phyloP scores from a whole-genome alignment of 37 sponge, comb jelly and placozoan species.

The Tethya wilhelma region DNA sequence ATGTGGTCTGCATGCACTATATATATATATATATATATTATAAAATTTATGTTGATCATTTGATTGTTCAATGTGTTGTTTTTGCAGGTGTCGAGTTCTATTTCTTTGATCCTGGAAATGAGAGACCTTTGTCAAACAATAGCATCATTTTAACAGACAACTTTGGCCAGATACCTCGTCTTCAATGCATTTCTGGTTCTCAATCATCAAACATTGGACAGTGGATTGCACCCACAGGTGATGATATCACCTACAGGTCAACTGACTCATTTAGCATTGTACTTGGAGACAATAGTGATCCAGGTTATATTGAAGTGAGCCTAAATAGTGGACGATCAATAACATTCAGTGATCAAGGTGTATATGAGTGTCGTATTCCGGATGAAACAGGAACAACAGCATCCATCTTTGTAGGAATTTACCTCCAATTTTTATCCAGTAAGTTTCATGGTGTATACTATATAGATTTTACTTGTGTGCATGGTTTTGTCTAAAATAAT shows the following conservation, averaged over 20 bases:
- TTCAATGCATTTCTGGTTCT: not conserved
- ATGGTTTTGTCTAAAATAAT: no score
- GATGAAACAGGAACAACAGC: not conserved
- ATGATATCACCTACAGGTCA: not conserved
- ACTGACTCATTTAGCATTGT: slow-evolving; percentile 1
- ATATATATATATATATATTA: not conserved
- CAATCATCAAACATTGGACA: slow-evolving; percentile 1
- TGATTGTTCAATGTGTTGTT: not conserved
- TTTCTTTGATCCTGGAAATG: slow-evolving; percentile 5
- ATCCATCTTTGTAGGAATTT: slow-evolving; percentile 6
- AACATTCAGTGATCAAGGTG: slow-evolving; percentile 1
- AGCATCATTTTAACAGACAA: not conserved
- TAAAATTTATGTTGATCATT: not conserved
- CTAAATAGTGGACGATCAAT: not conserved
- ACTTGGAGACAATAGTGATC: slow-evolving; percentile 4
- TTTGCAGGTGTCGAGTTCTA: slow-evolving; percentile 9
- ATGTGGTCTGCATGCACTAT: no score
- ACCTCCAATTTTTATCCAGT: slow-evolving; percentile 15
- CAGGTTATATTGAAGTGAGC: slow-evolving; percentile 11
- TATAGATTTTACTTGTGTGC: not conserved
- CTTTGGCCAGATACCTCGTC: not conserved
- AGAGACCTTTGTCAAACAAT: not conserved
- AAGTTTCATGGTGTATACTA: not conserved
- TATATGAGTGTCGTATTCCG: slow-evolving; percentile 4
- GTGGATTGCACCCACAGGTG: slow-evolving; percentile 16